A percentile compares a stretch with the other conserved stretches of the same genome.
Evolutionary conservation across 2,113 vertebrate genomes (phyloP).

Genomic region (Corydoras maculifer): DNA sequence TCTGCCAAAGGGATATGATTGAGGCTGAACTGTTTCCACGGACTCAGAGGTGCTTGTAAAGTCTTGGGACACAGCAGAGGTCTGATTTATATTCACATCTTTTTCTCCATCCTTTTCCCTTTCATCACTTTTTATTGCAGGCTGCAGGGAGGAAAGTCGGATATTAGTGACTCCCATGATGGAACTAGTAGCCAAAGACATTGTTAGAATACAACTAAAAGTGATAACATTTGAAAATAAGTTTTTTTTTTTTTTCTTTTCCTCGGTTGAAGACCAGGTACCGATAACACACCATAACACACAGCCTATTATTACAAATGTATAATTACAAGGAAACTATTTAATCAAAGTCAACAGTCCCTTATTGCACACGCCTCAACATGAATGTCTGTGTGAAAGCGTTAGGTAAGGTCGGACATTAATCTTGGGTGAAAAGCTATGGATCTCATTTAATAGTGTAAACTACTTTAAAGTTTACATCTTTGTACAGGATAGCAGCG

Average conservation of each 20-base stretch:
- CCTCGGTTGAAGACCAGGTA: not conserved
- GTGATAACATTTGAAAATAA: not conserved
- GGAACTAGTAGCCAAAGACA: slow-evolving; percentile 16
- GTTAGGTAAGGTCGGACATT: too few relatives aligned
- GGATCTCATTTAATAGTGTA: too few relatives aligned
- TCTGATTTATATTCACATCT: slow-evolving; percentile 22
- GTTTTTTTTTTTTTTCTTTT: not conserved
- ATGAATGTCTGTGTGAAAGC: too few relatives aligned
- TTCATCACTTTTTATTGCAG: slow-evolving; percentile 28
- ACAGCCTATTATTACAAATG: too few relatives aligned
- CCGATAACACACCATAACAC: not conserved
- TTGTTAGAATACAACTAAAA: not conserved
- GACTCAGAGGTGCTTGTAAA: slow-evolving; percentile 23
- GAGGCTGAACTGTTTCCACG: slow-evolving; percentile 21
- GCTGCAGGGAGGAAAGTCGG: slow-evolving; percentile 36
- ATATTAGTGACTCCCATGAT: slow-evolving; percentile 27
- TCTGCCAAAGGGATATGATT: slow-evolving; percentile 21
- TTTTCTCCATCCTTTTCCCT: slow-evolving; percentile 23
- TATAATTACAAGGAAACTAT: too few relatives aligned
- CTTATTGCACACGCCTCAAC: too few relatives aligned
- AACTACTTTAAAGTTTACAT: too few relatives aligned
- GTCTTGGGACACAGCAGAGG: slow-evolving; percentile 20
- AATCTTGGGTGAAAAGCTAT: too few relatives aligned
- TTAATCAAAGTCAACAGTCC: too few relatives aligned
- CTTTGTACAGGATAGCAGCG: too few relatives aligned